These are phyloP conservation scores for Parnassius smintheus DNA, from an alignment of 2,888 invertebrate genomes.

Conservation along the genomic window DNA sequence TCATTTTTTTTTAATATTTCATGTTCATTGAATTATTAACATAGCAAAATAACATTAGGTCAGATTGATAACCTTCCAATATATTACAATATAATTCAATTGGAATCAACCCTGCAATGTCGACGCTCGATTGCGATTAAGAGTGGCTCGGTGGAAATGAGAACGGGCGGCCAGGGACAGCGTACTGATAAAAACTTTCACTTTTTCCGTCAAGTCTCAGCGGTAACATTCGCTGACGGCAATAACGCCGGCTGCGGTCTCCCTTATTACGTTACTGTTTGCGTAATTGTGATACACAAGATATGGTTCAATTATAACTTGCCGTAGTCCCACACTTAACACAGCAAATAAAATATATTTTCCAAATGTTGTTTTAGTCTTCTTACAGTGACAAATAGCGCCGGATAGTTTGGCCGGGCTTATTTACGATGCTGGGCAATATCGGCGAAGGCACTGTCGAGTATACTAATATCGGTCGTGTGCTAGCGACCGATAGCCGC, in stretches of 20 bases:
- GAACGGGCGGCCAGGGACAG: constrained; percentile 67
- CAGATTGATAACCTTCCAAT: too few relatives aligned
- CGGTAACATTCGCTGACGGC: constrained; percentile 62
- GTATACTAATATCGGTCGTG: constrained; percentile 75
- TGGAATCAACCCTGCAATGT: constrained; percentile 47
- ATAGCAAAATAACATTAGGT: too few relatives aligned
- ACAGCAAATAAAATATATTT: constrained; percentile 8
- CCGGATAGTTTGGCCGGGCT: constrained; percentile 50
- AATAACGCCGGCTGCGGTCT: constrained; percentile 63
- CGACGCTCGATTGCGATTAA: constrained; percentile 63
- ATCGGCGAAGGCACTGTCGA: constrained; percentile 69
- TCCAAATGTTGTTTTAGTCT: not conserved
- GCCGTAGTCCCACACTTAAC: not conserved
- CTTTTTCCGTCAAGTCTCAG: constrained; percentile 70
- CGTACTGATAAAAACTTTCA: constrained; percentile 75
- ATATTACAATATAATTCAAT: too few relatives aligned
- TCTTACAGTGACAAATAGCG: constrained; percentile 55
- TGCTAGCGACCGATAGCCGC: constrained; percentile 71
- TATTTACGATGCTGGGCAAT: constrained; percentile 74
- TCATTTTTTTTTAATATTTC: too few relatives aligned
- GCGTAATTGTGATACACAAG: constrained; percentile 28
- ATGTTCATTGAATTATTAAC: too few relatives aligned
- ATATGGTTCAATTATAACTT: constrained; percentile 9
- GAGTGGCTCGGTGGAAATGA: constrained; percentile 68
- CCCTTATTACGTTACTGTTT: constrained; percentile 66